These are phyloP conservation scores for Girardinichthys multiradiatus DNA, from an alignment of 2,113 vertebrate species.

Conservation along the genomic window DNA sequence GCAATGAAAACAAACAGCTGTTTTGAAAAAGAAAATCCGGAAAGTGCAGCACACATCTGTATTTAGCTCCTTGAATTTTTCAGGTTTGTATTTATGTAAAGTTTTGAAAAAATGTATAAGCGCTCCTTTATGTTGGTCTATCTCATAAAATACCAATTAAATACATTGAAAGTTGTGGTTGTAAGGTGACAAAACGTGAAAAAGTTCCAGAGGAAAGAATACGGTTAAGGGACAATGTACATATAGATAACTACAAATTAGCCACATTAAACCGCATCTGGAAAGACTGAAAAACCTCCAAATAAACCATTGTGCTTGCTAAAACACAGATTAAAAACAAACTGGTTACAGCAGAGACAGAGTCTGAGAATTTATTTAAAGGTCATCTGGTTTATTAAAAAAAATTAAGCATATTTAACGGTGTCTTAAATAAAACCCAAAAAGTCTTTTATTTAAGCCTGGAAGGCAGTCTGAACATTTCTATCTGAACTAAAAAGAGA, in stretches of 20 bases:
- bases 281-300: background rate
- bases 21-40: background rate
- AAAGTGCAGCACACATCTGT: background rate
- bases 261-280: background rate
- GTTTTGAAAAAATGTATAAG: too few species aligned
- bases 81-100: too few species aligned
- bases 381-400: conserved; percentile 23
- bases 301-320: background rate
- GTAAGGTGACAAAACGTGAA: too few species aligned
- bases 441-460: conserved; percentile 14
- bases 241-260: background rate
- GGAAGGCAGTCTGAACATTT: conserved; percentile 5
- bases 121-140: background rate
- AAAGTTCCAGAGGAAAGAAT: too few species aligned
- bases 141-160: conserved; percentile 3
- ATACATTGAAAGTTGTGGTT: too few species aligned
- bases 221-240: too few species aligned
- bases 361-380: conserved; percentile 7
- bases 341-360: conserved; percentile 14
- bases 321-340: conserved; percentile 15
- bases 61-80: background rate
- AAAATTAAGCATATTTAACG: conserved; percentile 22
- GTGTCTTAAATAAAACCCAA: background rate
- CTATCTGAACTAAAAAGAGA: conserved; percentile 2
- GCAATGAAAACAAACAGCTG: background rate